Base-by-base conservation (phyloP, 2,113 vertebrate species). In the Fukomys damarensis region DNA sequence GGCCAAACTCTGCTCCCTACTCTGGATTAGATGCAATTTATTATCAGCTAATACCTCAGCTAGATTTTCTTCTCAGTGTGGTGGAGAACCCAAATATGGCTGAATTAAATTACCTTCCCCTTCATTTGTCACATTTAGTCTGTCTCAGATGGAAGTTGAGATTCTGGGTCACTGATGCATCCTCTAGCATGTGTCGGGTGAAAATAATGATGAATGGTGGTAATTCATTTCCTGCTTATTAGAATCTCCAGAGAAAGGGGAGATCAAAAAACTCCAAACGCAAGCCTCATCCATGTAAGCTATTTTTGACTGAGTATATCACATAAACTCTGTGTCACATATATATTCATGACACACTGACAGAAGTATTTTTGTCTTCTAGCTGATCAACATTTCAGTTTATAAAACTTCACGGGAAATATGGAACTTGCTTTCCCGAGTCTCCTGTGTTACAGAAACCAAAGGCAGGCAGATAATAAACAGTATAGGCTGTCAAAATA, bases 401-500 rank as follows among this genome's bases (percentile, higher is more conserved):
- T 87, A 68, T 89, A 81, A 93, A 93, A 93, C 2, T 24, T 85
- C 85, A 63, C 83, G 46, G 43, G 58, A 96, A 95, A 74, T 16
- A n/a, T n/a, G n/a, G 11, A 66, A 89, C 1, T 61, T 52, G 81
- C 43, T n/a, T 20, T 65, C 30, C 61, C 4, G 13, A 66, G 49
- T 82, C 46, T 63, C 28, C 61, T 63, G 7, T 80, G 1, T 72
- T 80, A 86, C 35, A 77, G 16, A 74, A 95, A 59, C 4, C 32
- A 72, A 35, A 88, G 41, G 14, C 74, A 84, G 10, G 14, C 11
- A 83, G 59, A 17, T 1, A 22, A 43, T 72, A 85, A 59, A 86
- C 30, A 54, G 7, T 32, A 19, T 7, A 76, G 49, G 13, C 38
- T 58, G 8, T 32, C 56, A 59, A 35, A 52, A 19, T 11, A 0